Conservation (phyloP, 1,140 invertebrate species). For the Bicyclus anynana region DNA sequence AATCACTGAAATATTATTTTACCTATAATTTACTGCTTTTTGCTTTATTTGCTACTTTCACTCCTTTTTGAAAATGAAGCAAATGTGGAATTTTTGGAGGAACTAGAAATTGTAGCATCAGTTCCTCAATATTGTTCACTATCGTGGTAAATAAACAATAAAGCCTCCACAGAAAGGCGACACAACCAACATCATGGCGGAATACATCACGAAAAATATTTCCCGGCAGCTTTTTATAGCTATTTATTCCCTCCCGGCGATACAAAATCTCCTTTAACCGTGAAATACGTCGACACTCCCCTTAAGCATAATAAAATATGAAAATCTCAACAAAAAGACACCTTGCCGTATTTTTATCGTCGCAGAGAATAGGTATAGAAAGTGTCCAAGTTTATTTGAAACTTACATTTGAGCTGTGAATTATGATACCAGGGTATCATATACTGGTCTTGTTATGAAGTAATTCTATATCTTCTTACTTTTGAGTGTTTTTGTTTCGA, state of each 20-base stretch:
- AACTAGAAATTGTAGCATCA: too few species aligned
- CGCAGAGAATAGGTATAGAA: conserved; percentile 2
- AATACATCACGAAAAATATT: conserved; percentile 17
- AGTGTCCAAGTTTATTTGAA: not conserved
- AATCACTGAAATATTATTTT: too few species aligned
- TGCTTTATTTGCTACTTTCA: too few species aligned
- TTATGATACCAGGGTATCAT: too few species aligned
- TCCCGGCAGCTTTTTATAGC: conserved; percentile 11
- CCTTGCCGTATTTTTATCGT: conserved; percentile 9
- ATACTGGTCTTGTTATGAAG: too few species aligned
- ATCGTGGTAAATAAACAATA: not conserved
- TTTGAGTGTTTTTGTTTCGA: too few species aligned
- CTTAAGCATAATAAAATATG: conserved; percentile 27
- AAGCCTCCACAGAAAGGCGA: not conserved
- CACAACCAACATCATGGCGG: conserved; percentile 4
- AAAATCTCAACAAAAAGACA: conserved; percentile 23
- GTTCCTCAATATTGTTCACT: not conserved
- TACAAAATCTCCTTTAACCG: conserved; percentile 23
- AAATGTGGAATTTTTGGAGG: too few species aligned
- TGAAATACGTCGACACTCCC: conserved; percentile 24
- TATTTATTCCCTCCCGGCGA: conserved; percentile 17
- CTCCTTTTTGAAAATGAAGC: too few species aligned
- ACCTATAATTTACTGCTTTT: too few species aligned
- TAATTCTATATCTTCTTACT: too few species aligned
- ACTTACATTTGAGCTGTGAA: too few species aligned